phyloP scores from a whole-genome alignment of 1,140 invertebrate species.

The Galleria mellonella region DNA sequence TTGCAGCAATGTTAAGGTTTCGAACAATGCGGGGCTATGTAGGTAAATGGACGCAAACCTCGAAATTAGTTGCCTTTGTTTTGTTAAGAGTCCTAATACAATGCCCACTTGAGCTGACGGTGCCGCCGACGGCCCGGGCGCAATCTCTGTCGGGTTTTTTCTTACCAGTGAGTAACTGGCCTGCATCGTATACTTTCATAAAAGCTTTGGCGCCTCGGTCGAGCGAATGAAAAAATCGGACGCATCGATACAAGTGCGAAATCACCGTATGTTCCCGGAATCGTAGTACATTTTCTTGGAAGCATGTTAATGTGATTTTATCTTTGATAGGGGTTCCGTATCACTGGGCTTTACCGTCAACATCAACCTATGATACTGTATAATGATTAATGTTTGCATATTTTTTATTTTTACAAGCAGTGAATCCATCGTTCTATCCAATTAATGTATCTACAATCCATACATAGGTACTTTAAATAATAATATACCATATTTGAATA shows the following conservation, averaged over 20 bases:
- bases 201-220: slow-evolving; percentile 58
- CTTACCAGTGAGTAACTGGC: slow-evolving; percentile 11
- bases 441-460: no score
- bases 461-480: no score
- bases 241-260: slow-evolving; percentile 36
- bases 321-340: slow-evolving; percentile 4
- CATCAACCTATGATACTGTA: no score
- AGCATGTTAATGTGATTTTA: slow-evolving; percentile 22
- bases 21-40: slow-evolving; percentile 26
- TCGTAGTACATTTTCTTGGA: slow-evolving; percentile 37
- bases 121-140: slow-evolving; percentile 24
- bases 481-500: no score
- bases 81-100: slow-evolving; percentile 34
- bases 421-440: no score
- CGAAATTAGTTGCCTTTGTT: slow-evolving; percentile 55
- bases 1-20: slow-evolving; percentile 7
- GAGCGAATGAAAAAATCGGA: slow-evolving; percentile 35
- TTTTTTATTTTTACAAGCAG: no score
- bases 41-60: slow-evolving; percentile 22
- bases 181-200: slow-evolving; percentile 25
- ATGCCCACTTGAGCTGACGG: slow-evolving; percentile 37
- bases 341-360: background rate
- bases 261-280: slow-evolving; percentile 42
- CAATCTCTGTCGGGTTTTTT: slow-evolving; percentile 23
- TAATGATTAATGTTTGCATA: no score